Evolutionary conservation across 2,797 vertebrate genomes (phyloP).

Genomic region (Lithobates pipiens): DNA sequence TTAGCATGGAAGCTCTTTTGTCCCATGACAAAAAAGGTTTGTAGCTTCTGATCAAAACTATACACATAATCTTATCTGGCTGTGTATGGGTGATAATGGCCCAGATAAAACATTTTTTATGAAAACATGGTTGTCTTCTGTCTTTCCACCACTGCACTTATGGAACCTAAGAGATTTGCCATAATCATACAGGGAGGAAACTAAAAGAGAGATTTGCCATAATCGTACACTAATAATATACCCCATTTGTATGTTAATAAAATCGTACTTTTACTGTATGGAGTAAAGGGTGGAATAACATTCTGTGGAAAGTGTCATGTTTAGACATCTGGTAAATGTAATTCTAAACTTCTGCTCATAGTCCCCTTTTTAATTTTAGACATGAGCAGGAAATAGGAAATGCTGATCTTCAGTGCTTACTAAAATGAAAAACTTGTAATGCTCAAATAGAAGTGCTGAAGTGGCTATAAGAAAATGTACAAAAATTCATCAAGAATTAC

Average conservation of each 20-base stretch:
- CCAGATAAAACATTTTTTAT: too few relatives aligned
- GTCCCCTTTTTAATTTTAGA: slow-evolving; percentile 22
- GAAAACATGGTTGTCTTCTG: too few relatives aligned
- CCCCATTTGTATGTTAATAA: too few relatives aligned
- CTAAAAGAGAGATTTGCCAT: not conserved
- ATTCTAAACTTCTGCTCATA: slow-evolving; percentile 12
- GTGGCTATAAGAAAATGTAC: not conserved
- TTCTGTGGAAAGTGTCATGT: not conserved
- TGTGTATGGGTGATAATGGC: too few relatives aligned
- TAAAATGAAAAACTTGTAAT: not conserved
- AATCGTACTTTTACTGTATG: not conserved
- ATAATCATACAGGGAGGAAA: too few relatives aligned
- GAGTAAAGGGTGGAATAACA: not conserved
- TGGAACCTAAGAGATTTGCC: not conserved
- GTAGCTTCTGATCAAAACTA: too few relatives aligned
- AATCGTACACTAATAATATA: not conserved
- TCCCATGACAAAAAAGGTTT: too few relatives aligned
- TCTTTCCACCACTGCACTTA: not conserved
- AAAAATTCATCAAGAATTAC: not conserved
- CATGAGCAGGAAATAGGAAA: slow-evolving; percentile 17
- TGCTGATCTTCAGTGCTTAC: slow-evolving; percentile 7
- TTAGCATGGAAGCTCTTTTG: too few relatives aligned
- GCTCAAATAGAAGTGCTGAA: not conserved
- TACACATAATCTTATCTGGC: too few relatives aligned
- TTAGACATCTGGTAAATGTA: slow-evolving; percentile 26